phyloP scores from a whole-genome alignment of 1,140 invertebrate genomes.

The Drosophila funebris region DNA sequence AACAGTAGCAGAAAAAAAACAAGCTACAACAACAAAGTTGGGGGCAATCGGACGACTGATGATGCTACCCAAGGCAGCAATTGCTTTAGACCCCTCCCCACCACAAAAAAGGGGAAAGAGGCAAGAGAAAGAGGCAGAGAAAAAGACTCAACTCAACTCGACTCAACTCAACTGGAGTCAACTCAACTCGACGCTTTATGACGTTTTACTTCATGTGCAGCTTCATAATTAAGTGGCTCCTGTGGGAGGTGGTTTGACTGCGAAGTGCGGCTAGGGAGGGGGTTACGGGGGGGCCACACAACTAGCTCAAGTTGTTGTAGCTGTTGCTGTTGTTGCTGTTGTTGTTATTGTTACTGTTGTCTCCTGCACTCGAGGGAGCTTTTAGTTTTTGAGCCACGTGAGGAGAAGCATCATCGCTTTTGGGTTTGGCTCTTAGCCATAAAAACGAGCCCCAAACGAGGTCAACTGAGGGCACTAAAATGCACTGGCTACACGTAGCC shows the following conservation, averaged over 20 bases:
- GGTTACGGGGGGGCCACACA: slow-evolving; percentile 6
- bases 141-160: background rate
- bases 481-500: slow-evolving; percentile 44
- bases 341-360: slow-evolving; percentile 21
- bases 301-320: slow-evolving; percentile 22
- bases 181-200: slow-evolving; percentile 77
- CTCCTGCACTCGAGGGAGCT: slow-evolving; percentile 66
- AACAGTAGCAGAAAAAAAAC: slow-evolving; percentile 30
- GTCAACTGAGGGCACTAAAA: slow-evolving; percentile 79
- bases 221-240: slow-evolving; percentile 79
- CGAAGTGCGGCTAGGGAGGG: background rate
- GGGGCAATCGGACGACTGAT: slow-evolving; percentile 53
- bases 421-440: slow-evolving; percentile 58
- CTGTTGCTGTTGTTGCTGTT: background rate
- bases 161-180: slow-evolving; percentile 6
- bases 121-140: background rate
- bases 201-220: slow-evolving; percentile 81
- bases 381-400: slow-evolving; percentile 80
- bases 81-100: slow-evolving; percentile 3
- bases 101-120: slow-evolving; percentile 10
- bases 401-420: slow-evolving; percentile 75
- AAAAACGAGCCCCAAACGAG: slow-evolving; percentile 77
- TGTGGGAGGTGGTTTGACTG: background rate
- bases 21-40: slow-evolving; percentile 20
- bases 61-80: slow-evolving; percentile 63